phyloP scores from a whole-genome alignment of 2,113 vertebrate genomes.

The Mohoua ochrocephala region DNA sequence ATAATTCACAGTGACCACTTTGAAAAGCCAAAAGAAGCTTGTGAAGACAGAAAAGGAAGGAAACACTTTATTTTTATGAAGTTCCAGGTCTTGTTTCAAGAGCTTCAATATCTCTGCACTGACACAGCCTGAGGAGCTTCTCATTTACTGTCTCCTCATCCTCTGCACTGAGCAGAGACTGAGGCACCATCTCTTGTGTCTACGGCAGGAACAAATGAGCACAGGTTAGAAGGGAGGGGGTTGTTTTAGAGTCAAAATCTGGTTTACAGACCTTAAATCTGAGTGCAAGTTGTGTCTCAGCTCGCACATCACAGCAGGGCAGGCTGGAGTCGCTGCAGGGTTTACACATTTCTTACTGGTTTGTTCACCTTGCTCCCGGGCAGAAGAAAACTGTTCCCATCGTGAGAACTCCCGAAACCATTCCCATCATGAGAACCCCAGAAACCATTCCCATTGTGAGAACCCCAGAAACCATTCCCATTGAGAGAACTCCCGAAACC shows the following conservation, averaged over 20 bases:
- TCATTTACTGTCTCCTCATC: not conserved
- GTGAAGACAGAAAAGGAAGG: not conserved
- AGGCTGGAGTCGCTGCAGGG: not conserved
- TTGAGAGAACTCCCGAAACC: too few species aligned
- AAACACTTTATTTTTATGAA: not conserved
- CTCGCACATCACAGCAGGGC: rapidly evolving
- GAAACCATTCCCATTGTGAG: not conserved
- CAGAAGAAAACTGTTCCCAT: not conserved
- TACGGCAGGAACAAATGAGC: rapidly evolving
- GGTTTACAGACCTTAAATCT: not conserved
- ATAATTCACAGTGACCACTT: not conserved
- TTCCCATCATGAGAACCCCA: not conserved
- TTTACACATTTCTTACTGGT: rapidly evolving
- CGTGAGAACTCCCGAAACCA: not conserved
- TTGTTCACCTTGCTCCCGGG: not conserved
- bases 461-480: not conserved
- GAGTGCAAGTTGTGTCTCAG: not conserved
- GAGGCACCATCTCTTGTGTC: not conserved
- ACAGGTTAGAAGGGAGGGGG: too few species aligned
- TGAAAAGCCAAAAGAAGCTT: not conserved
- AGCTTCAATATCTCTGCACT: not conserved
- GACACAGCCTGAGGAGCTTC: not conserved
- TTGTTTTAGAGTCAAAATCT: not conserved
- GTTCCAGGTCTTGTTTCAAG: not conserved
- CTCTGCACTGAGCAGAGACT: not conserved